Base-by-base conservation (phyloP, 2,888 invertebrate species). In the Rhorus exstirpatorius region DNA sequence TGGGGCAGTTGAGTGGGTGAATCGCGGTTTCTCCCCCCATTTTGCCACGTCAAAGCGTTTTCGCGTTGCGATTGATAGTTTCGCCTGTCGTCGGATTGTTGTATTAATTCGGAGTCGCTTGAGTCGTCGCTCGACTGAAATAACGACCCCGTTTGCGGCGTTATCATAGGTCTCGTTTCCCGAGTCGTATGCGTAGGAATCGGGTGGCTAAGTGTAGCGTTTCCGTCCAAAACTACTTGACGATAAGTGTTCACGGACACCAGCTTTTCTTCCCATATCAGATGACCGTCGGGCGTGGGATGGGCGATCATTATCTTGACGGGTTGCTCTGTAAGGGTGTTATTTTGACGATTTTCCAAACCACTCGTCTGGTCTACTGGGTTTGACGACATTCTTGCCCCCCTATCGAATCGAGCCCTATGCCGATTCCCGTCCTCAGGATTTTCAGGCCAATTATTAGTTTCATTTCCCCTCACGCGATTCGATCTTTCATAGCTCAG, bases 71-170 rank as follows among this genome's bases (percentile, higher is more conserved):
- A 6, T 46, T 17, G 1, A 46, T 26, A 24, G n/a, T n/a, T 63
- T 1, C 1, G 63, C 14, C 46, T 24, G 26, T 26, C 10, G 26
- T 46, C 41, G n/a, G 14, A 24, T 63, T 14, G 46, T 24, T 24
- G 53, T 24, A n/a, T 26, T 26, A 6, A 14, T 26, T 46, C 63
- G 44, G 63, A 46, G 14, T 63, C 63, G 14, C 46, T 63, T 14
- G 63, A 63, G 26, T 63, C 24, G 3, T 63, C 63, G 63, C 63
- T 63, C 19, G 63, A 63, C 14, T 46, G 24, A 21, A 44, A 63
- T 6, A 63, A 21, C 21, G 14, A 26, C 14, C 63, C 63, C 26
- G 21, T n/a, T 24, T n/a, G 44, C 41, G 63, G 41, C 1, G 7
- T 14, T 44, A n/a, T 26, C 14, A 10, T 2, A 8, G 44, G 26